phyloP scores from a whole-genome alignment of 1,140 invertebrate genomes.

The Venustaconcha ellipsiformis region DNA sequence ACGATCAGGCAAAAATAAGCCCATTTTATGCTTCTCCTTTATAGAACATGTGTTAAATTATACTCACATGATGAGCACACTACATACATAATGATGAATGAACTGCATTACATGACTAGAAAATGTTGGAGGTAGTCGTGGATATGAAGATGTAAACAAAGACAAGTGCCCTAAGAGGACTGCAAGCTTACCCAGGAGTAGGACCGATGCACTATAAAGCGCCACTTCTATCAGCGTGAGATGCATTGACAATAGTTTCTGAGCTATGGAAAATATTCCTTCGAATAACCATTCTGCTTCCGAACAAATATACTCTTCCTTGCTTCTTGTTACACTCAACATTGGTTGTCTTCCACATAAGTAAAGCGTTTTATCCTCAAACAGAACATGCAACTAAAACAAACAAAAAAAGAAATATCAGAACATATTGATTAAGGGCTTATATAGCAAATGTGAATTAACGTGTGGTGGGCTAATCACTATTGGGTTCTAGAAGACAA shows the following conservation, averaged over 20 bases:
- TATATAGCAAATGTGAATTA: no score
- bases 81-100: no score
- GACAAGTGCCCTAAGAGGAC: no score
- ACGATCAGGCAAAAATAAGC: no score
- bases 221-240: constrained; percentile 17
- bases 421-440: neutral
- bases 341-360: neutral
- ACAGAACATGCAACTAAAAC: constrained; percentile 18
- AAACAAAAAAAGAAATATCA: neutral
- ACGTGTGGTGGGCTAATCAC: no score
- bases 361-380: constrained; percentile 3
- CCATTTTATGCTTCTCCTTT: no score
- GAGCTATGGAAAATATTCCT: constrained; percentile 19
- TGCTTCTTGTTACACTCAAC: neutral
- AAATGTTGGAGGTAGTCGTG: no score
- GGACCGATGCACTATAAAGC: constrained; percentile 14
- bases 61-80: no score
- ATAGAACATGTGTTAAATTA: no score
- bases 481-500: no score
- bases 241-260: neutral
- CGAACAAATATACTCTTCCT: neutral
- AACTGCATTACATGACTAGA: no score
- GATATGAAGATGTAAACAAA: no score
- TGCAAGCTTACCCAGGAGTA: constrained; percentile 13
- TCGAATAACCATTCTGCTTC: constrained; percentile 18